Conservation (phyloP, 2,888 invertebrate species). For the Eupithecia subumbrata region DNA sequence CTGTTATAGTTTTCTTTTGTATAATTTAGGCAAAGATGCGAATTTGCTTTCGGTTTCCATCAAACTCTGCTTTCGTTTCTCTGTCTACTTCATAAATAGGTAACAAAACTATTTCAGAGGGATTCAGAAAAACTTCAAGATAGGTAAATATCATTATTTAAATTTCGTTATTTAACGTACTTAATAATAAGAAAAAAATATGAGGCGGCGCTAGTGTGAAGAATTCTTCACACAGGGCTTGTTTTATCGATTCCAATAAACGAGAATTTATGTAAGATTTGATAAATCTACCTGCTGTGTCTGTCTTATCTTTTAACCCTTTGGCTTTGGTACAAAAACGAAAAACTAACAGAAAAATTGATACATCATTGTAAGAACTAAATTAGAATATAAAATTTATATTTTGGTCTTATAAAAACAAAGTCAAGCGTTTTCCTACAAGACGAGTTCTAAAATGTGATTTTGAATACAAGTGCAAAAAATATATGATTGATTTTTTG, state of each 20-base stretch:
- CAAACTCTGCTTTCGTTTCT: no score
- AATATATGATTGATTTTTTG: background rate
- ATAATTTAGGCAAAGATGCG: no score
- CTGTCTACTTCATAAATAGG: no score
- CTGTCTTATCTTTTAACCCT: background rate
- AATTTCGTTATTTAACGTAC: no score
- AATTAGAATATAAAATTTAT: background rate
- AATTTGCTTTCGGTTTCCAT: no score
- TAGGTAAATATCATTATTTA: no score
- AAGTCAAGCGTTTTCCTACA: background rate
- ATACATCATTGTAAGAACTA: background rate
- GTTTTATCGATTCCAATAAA: no score
- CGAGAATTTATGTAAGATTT: no score
- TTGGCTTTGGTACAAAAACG: background rate
- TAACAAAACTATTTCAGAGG: no score
- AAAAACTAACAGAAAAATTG: background rate
- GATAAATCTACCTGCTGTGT: background rate
- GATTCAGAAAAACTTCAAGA: no score
- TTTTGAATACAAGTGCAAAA: background rate
- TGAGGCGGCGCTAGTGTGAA: background rate
- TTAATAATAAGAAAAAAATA: background rate
- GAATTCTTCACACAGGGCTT: no score
- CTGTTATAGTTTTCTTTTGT: no score
- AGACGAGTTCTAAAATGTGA: background rate
- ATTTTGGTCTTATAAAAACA: background rate